phyloP scores from a whole-genome alignment of 1,140 invertebrate species.

The Drepana arcuata region DNA sequence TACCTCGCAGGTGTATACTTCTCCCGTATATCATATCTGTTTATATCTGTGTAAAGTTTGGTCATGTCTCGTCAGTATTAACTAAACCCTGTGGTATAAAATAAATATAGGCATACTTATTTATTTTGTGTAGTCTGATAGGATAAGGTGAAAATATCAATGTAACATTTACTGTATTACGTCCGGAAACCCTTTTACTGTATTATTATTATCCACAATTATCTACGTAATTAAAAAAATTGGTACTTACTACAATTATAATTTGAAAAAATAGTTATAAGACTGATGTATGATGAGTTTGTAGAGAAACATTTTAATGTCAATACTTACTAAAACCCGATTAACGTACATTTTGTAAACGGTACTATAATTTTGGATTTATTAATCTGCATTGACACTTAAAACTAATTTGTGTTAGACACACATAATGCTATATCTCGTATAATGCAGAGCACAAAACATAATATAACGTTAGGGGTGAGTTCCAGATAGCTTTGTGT shows the following conservation, averaged over 20 bases:
- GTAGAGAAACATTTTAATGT: slow-evolving; percentile 13
- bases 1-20: no score
- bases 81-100: slow-evolving; percentile 44
- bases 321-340: slow-evolving; percentile 1
- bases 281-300: slow-evolving; percentile 53
- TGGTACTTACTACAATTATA: slow-evolving; percentile 14
- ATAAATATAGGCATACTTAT: slow-evolving; percentile 31
- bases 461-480: slow-evolving; percentile 39
- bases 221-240: no score
- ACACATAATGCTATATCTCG: slow-evolving; percentile 43
- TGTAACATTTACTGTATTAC: no score
- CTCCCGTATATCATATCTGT: slow-evolving; percentile 47
- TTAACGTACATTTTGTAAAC: slow-evolving; percentile 29
- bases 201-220: slow-evolving; percentile 17
- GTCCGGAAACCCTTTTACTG: no score
- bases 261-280: slow-evolving; percentile 49
- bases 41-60: no score
- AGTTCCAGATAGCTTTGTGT: slow-evolving; percentile 43
- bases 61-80: slow-evolving; percentile 62
- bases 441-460: slow-evolving; percentile 36
- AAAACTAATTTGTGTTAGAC: not conserved
- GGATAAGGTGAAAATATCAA: slow-evolving; percentile 34
- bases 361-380: slow-evolving; percentile 38
- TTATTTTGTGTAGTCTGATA: slow-evolving; percentile 41
- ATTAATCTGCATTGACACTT: not conserved